phyloP scores from a whole-genome alignment of 2,797 vertebrate species.

The Nasua narica region DNA sequence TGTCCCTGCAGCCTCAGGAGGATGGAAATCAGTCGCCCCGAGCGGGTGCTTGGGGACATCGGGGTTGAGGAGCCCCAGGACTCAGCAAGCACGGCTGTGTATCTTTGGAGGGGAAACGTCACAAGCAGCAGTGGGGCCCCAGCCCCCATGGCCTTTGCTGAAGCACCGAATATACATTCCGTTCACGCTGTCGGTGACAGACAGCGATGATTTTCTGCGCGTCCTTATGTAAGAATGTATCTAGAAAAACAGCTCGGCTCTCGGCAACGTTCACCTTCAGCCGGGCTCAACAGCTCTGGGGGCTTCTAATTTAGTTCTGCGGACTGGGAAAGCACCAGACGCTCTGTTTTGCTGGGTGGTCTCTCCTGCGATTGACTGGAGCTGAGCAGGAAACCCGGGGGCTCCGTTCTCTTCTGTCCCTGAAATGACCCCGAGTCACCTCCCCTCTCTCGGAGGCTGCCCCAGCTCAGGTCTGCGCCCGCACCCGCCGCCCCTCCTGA shows the following conservation, averaged over 20 bases:
- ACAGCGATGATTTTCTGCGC: background rate
- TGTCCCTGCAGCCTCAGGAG: background rate
- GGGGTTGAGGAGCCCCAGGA: background rate
- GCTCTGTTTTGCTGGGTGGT: background rate
- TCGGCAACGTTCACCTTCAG: background rate
- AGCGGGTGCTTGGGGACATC: background rate
- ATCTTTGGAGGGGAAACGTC: background rate
- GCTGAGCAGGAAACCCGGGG: background rate
- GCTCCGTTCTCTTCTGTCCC: background rate
- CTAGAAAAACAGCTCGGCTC: background rate
- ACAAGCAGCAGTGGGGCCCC: background rate
- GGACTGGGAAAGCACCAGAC: background rate
- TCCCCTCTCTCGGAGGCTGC: background rate
- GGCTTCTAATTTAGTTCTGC: background rate
- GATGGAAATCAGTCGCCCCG: background rate
- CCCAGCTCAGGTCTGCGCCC: background rate
- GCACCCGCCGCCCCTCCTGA: too few relatives aligned
- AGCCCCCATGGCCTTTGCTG: background rate
- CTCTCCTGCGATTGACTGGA: background rate
- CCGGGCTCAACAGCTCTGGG: rapidly evolving
- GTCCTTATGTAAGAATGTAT: background rate
- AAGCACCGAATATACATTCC: background rate
- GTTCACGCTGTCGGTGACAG: background rate
- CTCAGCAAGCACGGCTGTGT: background rate
- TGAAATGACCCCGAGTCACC: background rate